Conservation (phyloP, 2,113 vertebrate species). For the Sterrhoptilus dennistouni region DNA sequence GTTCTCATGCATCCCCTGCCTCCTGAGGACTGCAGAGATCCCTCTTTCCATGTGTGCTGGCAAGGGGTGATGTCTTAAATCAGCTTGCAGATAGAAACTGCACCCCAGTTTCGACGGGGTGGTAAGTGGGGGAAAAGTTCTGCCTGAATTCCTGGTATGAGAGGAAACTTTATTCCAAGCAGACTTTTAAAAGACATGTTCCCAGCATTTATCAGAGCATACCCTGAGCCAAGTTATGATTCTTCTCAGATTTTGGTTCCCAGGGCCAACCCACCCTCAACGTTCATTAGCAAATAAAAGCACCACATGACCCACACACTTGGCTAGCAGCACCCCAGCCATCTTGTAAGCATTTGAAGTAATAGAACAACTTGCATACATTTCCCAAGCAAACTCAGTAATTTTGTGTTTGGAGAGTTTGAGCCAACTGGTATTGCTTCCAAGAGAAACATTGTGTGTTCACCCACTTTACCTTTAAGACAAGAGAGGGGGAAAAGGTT, state of each 20-base stretch:
- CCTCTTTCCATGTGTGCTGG: fast-evolving
- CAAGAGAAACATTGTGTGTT: constrained; percentile 3
- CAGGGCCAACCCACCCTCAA: constrained; percentile 7
- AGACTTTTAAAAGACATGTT: background rate
- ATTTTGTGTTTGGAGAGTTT: constrained; percentile 12
- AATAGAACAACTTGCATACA: background rate
- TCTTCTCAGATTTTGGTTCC: constrained; percentile 27
- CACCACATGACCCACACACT: background rate
- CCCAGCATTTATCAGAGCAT: background rate
- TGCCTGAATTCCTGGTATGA: background rate
- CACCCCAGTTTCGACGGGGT: background rate
- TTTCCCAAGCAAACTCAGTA: constrained; percentile 28
- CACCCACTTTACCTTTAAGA: constrained; percentile 5
- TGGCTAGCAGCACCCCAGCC: constrained; percentile 16
- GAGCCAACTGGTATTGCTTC: constrained; percentile 27
- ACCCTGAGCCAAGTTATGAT: constrained; percentile 11
- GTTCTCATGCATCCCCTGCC: background rate
- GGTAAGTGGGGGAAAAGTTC: background rate
- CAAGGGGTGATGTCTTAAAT: background rate
- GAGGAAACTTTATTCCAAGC: background rate
- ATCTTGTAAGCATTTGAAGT: constrained; percentile 44
- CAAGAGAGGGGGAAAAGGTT: background rate
- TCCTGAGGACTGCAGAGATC: background rate
- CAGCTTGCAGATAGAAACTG: background rate
- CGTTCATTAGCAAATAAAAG: constrained; percentile 53